These are phyloP conservation scores for Petrolisthes manimaculis DNA, from an alignment of 2,888 invertebrate genomes.

Conservation along the genomic window DNA sequence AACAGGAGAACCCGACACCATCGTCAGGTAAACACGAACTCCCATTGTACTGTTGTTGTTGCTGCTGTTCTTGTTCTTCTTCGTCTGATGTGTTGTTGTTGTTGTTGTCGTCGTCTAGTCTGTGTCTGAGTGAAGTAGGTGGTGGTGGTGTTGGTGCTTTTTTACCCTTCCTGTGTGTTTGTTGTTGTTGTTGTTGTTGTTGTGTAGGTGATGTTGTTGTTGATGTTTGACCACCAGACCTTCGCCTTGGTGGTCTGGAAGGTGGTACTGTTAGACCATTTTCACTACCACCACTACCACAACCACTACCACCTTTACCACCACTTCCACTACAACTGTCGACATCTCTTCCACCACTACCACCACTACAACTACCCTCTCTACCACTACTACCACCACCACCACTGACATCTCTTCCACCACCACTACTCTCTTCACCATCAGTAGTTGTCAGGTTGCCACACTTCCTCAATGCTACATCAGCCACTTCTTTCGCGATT, in stretches of 20 bases:
- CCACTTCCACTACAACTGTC: too few relatives aligned
- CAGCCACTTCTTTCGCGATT: slow-evolving; percentile 47
- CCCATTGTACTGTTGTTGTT: neutral
- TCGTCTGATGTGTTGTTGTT: neutral
- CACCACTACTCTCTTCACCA: too few relatives aligned
- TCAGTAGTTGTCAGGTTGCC: too few relatives aligned
- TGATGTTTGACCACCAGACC: slow-evolving; percentile 4
- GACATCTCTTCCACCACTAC: too few relatives aligned
- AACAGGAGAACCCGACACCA: neutral
- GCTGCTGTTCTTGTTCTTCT: neutral
- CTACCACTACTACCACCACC: too few relatives aligned
- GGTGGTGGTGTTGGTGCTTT: slow-evolving; percentile 49
- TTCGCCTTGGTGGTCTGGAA: slow-evolving; percentile 41
- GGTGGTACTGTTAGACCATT: slow-evolving; percentile 28
- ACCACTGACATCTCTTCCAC: too few relatives aligned
- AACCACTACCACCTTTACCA: too few relatives aligned
- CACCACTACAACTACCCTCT: too few relatives aligned
- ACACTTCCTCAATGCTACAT: slow-evolving; percentile 21
- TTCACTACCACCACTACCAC: neutral
- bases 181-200: too few relatives aligned
- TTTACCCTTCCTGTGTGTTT: slow-evolving; percentile 33
- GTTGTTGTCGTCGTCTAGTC: neutral
- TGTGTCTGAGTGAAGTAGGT: neutral
- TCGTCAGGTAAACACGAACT: neutral
- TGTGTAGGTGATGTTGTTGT: too few relatives aligned